Percentiles rank a stretch among this genome's conserved stretches.
Evolutionary conservation across 2,113 vertebrate genomes (phyloP).

Genomic region (Mustelus asterias): DNA sequence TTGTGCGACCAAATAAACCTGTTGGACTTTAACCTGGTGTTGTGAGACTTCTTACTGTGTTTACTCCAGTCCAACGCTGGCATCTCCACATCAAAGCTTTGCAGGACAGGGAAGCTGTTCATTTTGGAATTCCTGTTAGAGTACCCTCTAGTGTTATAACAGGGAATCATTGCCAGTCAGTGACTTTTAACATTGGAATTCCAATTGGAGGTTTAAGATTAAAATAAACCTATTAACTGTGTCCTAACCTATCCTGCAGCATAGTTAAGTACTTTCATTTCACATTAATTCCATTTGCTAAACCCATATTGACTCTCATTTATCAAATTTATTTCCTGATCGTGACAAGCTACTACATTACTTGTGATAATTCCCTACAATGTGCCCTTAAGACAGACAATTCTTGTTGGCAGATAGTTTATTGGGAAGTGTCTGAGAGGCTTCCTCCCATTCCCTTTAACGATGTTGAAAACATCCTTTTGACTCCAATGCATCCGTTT

Average conservation of each 20-base stretch:
- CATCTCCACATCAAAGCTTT: too few species aligned
- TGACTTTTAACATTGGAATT: constrained; percentile 7
- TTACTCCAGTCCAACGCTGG: too few species aligned
- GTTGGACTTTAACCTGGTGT: too few species aligned
- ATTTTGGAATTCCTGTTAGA: neutral
- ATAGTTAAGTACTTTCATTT: neutral
- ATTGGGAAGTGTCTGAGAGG: neutral
- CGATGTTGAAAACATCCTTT: neutral
- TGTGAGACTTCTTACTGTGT: too few species aligned
- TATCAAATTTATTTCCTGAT: constrained; percentile 9
- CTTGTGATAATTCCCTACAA: neutral
- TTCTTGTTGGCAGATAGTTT: neutral
- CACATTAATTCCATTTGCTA: constrained; percentile 6
- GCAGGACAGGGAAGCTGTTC: neutral
- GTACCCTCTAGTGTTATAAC: neutral
- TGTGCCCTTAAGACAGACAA: neutral
- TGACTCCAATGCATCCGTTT: neutral
- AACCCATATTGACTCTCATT: neutral
- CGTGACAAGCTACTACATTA: neutral
- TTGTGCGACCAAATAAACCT: too few species aligned
- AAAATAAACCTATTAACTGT: neutral
- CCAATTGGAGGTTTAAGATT: neutral
- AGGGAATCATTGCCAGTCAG: neutral
- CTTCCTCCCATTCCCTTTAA: neutral
- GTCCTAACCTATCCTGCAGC: neutral